phyloP scores from a whole-genome alignment of 2,797 vertebrate species.

The Danio kyathit region DNA sequence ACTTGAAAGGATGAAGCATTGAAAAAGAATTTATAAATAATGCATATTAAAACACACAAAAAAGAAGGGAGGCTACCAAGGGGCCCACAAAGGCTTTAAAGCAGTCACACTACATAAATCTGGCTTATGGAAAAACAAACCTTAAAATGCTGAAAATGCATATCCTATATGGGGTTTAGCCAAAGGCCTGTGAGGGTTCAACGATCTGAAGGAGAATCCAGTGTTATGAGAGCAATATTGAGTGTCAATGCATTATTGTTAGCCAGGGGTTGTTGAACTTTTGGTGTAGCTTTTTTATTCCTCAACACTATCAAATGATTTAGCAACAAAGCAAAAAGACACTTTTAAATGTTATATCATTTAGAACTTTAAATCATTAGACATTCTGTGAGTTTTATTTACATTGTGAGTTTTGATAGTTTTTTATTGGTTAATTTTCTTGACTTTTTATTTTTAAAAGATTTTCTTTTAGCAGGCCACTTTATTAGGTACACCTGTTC shows the following conservation, averaged over 20 bases:
- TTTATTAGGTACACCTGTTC: too few species aligned
- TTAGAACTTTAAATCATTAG: neutral
- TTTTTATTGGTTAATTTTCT: neutral
- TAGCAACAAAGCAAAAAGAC: neutral
- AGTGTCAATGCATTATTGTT: neutral
- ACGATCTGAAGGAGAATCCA: neutral
- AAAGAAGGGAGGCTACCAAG: neutral
- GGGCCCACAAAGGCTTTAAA: neutral
- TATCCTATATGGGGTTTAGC: neutral
- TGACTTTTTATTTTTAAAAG: neutral
- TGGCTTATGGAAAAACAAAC: neutral
- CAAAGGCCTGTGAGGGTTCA: neutral
- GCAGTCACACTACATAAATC: constrained; percentile 6
- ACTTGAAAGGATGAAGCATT: too few species aligned
- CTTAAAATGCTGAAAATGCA: neutral
- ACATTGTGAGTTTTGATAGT: neutral
- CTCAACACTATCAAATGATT: neutral
- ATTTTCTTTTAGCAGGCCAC: too few species aligned
- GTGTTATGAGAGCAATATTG: neutral
- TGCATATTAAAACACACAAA: neutral
- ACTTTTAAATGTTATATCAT: too few species aligned
- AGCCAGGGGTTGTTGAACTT: neutral
- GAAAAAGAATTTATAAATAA: too few species aligned
- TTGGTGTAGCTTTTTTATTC: too few species aligned
- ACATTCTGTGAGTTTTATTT: neutral